phyloP scores from a whole-genome alignment of 1,140 invertebrate species.

The Drosophila leontia region DNA sequence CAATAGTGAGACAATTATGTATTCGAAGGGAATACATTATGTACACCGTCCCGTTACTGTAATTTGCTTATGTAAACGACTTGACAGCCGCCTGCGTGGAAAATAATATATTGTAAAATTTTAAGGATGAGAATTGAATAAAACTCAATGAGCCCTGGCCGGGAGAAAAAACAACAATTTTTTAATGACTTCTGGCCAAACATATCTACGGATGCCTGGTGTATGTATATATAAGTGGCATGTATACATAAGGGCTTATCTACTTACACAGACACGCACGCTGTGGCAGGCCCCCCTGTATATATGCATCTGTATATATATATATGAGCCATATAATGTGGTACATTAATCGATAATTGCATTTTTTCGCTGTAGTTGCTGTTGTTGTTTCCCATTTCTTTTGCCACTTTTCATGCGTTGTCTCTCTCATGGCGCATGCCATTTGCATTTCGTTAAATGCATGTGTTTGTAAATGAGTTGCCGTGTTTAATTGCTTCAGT shows the following conservation, averaged over 20 bases:
- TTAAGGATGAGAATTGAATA: slow-evolving; percentile 76
- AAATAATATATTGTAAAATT: slow-evolving; percentile 55
- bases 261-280: slow-evolving; percentile 26
- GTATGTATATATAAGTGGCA: slow-evolving; percentile 38
- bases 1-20: slow-evolving; percentile 44
- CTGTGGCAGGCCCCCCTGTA: not conserved
- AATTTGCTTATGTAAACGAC: slow-evolving; percentile 77
- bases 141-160: slow-evolving; percentile 42
- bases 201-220: slow-evolving; percentile 31
- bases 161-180: slow-evolving; percentile 33
- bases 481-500: slow-evolving; percentile 74
- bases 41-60: slow-evolving; percentile 59
- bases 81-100: slow-evolving; percentile 40
- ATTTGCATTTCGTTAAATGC: slow-evolving; percentile 61
- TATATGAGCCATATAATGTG: slow-evolving; percentile 74
- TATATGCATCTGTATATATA: not conserved
- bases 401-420: slow-evolving; percentile 80
- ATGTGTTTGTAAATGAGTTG: slow-evolving; percentile 70
- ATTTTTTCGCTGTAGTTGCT: slow-evolving; percentile 52
- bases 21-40: slow-evolving; percentile 36
- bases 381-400: slow-evolving; percentile 67
- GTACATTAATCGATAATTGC: slow-evolving; percentile 83
- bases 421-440: slow-evolving; percentile 76
- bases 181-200: slow-evolving; percentile 60
- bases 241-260: slow-evolving; percentile 59